Base-by-base conservation (phyloP, 1,140 invertebrate genomes). In the Procambarus clarkii region DNA sequence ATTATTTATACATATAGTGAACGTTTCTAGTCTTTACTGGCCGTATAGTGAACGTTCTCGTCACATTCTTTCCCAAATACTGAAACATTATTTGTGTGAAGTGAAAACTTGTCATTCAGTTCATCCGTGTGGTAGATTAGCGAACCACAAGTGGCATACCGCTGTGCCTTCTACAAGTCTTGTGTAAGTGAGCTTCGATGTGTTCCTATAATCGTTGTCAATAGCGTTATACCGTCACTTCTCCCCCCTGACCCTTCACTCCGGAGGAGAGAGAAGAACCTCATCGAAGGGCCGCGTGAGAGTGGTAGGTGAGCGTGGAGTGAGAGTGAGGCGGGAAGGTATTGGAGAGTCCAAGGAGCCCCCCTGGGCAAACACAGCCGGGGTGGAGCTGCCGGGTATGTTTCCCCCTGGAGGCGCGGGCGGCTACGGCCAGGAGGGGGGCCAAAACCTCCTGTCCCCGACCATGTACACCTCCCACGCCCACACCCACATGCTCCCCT, bases 391-490 rank as follows among this genome's bases (percentile, higher is more conserved):
- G 76, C 74, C 89, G 44, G 86, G 78, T 54, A 93, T 93, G 92
- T 93, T 93, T 71, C 92, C 92, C 54, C 92, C 92, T 24, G 91
- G 91, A 34, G 84, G 86, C 60, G 81, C 92, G 46, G 91, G 92
- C 54, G 90, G 86, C 54, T 93, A 93, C 80, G 84, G 86, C 9
- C 92, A 93, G 86, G 92, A 93, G 71, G 81, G 86, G 15, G 82
- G 92, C 34, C 92, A 93, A 58, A 93, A 93, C 86, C 86, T 93
- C 13, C 86, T 93, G 45, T 81, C 90, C 45, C 92, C 92, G 60
- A 86, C 92, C 80, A 93, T 93, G 86, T 93, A 93, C 82, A 64
- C 92, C 60, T 92, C 91, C 2, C 91, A 92, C 82, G 86, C 90
- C 44, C 92, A 93, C 76, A 79, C 90, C 18, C 92, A 91, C 86